Evolutionary conservation across 2,113 vertebrate genomes (phyloP).

Genomic region (Nerophis ophidion): DNA sequence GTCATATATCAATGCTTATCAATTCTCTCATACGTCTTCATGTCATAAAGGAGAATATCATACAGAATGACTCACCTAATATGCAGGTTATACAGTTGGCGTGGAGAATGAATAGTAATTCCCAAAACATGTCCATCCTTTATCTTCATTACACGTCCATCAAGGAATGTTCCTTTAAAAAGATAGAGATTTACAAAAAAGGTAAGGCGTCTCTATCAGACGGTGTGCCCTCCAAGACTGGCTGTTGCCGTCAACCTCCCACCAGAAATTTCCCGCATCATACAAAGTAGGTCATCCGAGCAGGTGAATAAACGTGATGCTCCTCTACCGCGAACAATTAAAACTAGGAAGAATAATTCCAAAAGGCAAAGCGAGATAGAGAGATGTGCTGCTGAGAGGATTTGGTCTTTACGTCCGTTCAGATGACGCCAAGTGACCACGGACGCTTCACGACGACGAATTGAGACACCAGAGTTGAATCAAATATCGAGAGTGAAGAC

Average conservation of each 20-base stretch:
- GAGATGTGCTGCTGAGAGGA: neutral
- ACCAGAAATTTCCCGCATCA: neutral
- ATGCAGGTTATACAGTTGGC: neutral
- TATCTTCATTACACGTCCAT: slow-evolving; percentile 1
- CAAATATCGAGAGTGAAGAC: neutral
- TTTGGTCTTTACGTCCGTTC: neutral
- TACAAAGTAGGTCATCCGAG: slow-evolving; percentile 1
- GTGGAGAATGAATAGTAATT: neutral
- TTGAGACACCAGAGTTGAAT: neutral
- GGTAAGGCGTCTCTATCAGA: neutral
- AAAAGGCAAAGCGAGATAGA: neutral
- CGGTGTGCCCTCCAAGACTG: neutral
- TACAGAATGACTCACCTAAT: slow-evolving; percentile 4
- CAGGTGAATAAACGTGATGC: neutral
- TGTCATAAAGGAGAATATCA: neutral
- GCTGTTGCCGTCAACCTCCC: neutral
- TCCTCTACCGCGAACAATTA: neutral
- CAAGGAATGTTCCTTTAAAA: too few relatives aligned
- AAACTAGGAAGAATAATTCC: neutral
- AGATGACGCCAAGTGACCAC: neutral
- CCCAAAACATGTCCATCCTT: slow-evolving; percentile 2
- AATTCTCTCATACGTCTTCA: neutral
- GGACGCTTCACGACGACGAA: neutral
- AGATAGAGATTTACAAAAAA: too few relatives aligned
- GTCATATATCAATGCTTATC: too few relatives aligned